Evolutionary conservation across 2,113 vertebrate genomes (phyloP).

Genomic region (Gasterosteus aculeatus): DNA sequence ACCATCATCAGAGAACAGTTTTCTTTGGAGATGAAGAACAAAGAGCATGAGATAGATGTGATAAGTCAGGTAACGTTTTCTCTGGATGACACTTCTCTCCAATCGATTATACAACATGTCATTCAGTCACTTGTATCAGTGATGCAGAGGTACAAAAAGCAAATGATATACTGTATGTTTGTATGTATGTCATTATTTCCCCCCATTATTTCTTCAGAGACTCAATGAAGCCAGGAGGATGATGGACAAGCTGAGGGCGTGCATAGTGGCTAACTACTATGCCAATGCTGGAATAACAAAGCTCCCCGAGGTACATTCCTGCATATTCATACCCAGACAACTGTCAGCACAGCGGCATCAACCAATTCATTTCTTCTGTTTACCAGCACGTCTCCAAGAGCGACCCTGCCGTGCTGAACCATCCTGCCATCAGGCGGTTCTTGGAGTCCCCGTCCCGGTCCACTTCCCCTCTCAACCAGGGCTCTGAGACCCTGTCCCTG

Average conservation of each 20-base stretch:
- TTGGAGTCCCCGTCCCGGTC: constrained; percentile 95
- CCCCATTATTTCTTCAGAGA: constrained; percentile 79
- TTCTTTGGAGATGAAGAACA: constrained; percentile 96
- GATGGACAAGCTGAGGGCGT: constrained; percentile 99
- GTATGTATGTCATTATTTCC: constrained; percentile 1
- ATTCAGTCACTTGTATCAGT: neutral
- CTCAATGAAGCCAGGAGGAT: constrained; percentile 96
- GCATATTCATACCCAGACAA: neutral
- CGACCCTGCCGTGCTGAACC: constrained; percentile 91
- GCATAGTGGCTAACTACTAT: constrained; percentile 98
- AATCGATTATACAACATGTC: neutral
- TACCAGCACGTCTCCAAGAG: constrained; percentile 82
- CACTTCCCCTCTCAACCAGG: constrained; percentile 94
- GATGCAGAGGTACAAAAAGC: neutral
- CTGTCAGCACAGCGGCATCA: neutral
- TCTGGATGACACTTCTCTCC: neutral
- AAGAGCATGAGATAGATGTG: constrained; percentile 98
- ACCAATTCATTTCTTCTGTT: constrained; percentile 4
- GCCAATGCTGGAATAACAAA: constrained; percentile 91
- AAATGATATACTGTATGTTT: neutral
- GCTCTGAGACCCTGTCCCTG: constrained; percentile 91
- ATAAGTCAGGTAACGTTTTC: constrained; percentile 90
- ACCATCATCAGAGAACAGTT: constrained; percentile 96
- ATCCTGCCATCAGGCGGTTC: constrained; percentile 95
- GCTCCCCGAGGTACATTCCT: constrained; percentile 86